Conservation (phyloP, 1,140 invertebrate genomes). For the Xylocopa sonorina region DNA sequence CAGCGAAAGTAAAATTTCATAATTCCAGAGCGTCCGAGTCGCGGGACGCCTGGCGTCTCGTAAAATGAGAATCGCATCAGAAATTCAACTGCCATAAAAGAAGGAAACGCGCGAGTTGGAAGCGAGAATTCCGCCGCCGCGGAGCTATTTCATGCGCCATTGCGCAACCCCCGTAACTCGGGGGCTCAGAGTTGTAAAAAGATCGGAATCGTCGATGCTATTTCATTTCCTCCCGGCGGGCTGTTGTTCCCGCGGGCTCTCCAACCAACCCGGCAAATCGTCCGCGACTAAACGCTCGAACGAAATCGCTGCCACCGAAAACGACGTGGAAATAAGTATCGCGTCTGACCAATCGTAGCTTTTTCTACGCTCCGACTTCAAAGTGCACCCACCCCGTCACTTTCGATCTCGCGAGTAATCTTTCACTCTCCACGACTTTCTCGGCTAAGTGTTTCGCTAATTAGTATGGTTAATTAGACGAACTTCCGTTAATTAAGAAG, state of each 20-base stretch:
- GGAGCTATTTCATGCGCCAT: conserved; percentile 6
- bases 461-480: background rate
- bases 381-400: background rate
- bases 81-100: background rate
- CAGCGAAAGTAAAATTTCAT: too few species aligned
- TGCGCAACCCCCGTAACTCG: background rate
- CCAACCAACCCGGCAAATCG: background rate
- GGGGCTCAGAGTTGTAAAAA: background rate
- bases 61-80: background rate
- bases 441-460: background rate
- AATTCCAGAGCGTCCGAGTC: too few species aligned
- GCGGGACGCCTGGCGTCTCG: background rate
- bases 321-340: background rate
- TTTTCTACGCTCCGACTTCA: background rate
- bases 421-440: background rate
- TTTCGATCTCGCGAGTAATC: background rate
- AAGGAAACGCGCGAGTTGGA: background rate
- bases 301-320: background rate
- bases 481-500: background rate
- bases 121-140: background rate
- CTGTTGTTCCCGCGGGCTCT: background rate
- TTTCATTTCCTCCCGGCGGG: background rate
- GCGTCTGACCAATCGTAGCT: background rate
- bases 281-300: conserved; percentile 2
- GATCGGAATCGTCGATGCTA: background rate